phyloP scores from a whole-genome alignment of 2,797 vertebrate genomes.

The Gadopsis bispinosus region DNA sequence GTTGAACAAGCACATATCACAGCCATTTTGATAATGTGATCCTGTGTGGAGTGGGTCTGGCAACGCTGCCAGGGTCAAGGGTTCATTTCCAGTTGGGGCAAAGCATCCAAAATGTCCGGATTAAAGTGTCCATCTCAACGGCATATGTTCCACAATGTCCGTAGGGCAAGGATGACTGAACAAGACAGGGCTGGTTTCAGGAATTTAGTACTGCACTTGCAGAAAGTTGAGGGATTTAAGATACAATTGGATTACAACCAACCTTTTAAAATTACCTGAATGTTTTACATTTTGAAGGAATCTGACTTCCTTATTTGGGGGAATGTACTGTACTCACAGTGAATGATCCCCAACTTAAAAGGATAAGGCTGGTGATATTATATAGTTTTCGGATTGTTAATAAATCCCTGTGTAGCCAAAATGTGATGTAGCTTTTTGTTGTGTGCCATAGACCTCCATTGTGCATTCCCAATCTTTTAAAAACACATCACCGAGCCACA shows the following conservation, averaged over 20 bases:
- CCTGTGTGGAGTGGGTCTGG: constrained; percentile 44
- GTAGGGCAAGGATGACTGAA: constrained; percentile 3
- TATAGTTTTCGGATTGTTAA: neutral
- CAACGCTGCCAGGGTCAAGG: constrained; percentile 30
- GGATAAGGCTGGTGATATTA: neutral
- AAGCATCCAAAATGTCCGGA: constrained; percentile 44
- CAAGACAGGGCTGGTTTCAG: neutral
- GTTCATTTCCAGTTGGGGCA: constrained; percentile 50
- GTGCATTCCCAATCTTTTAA: neutral
- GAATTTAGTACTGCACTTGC: neutral
- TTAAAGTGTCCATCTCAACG: constrained; percentile 34
- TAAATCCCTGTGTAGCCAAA: neutral
- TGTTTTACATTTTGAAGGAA: too few species aligned
- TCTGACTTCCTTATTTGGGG: too few species aligned
- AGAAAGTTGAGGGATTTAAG: neutral
- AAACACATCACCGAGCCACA: neutral
- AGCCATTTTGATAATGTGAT: constrained; percentile 58
- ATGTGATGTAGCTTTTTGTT: too few species aligned
- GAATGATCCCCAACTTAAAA: neutral
- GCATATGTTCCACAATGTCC: neutral
- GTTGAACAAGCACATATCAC: constrained; percentile 53
- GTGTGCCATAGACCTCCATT: too few species aligned
- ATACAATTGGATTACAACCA: neutral
- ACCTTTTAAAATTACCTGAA: neutral
- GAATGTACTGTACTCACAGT: neutral